Percentiles rank a stretch among this genome's conserved stretches.
These are phyloP conservation scores for Scomber scombrus DNA, from an alignment of 2,113 vertebrate genomes.

Conservation along the genomic window DNA sequence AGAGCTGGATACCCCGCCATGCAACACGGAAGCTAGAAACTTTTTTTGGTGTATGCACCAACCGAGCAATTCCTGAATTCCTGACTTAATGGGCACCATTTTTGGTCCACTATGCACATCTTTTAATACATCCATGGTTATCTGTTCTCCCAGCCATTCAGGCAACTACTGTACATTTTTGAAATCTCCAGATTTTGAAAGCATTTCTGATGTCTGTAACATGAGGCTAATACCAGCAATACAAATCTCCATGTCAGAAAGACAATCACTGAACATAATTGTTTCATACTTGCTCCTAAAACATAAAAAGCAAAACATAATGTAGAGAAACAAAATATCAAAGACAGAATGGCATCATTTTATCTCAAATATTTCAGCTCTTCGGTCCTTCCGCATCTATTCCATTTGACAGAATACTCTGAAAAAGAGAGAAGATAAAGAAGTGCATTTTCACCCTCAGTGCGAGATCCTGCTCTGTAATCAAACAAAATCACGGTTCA, in stretches of 20 bases:
- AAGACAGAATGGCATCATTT: background rate
- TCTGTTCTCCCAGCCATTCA: too few relatives aligned
- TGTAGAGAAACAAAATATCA: background rate
- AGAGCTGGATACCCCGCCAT: too few relatives aligned
- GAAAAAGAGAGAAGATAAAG: conserved; percentile 1
- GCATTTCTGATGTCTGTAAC: too few relatives aligned
- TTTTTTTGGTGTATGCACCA: too few relatives aligned
- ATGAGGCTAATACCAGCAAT: too few relatives aligned
- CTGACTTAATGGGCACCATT: too few relatives aligned
- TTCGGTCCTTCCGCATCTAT: conserved; percentile 4
- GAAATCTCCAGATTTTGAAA: too few relatives aligned
- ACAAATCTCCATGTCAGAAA: background rate
- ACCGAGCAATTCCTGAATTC: too few relatives aligned
- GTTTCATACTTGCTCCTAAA: background rate
- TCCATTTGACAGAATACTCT: conserved; percentile 28
- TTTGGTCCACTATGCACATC: too few relatives aligned
- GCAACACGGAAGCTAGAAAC: too few relatives aligned
- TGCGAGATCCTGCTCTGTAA: background rate
- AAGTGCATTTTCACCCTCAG: background rate
- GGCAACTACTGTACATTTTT: too few relatives aligned
- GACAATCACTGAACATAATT: background rate
- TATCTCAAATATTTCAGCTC: background rate
- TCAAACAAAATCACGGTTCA: conserved; percentile 14
- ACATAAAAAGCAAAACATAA: background rate
- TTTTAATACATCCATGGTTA: too few relatives aligned